Base-by-base conservation (phyloP, 2,888 invertebrate species). In the Sesia bembeciformis region DNA sequence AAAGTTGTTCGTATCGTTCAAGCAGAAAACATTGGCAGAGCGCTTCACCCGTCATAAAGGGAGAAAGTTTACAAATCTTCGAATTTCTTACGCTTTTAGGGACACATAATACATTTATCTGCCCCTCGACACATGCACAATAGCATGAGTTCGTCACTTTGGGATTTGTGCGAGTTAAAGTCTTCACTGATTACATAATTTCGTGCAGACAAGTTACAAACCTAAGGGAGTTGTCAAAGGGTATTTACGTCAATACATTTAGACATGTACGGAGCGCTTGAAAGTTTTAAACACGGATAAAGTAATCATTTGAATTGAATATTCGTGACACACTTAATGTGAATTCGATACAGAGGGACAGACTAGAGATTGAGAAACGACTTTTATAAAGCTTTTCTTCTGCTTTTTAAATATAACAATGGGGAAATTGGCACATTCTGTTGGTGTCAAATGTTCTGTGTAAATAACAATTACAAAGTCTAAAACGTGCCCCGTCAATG, bases 1-100 rank as follows among this genome's bases (percentile, higher is more conserved):
- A 75, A 85, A 84, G 78, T 87, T 87, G 86, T 84, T 85, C 84
- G 86, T 84, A 84, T 86, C 81, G 70, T 72, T 75, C 72, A 72
- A 73, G 76, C 76, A 73, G 79, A 83, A 84, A 83, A 86, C 86
- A 84, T 85, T 75, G 82, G 78, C 74, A 70, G 73, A 73, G 81
- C 69, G 76, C 78, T 83, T 84, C 73, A 73, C 77, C 76, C 79
- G 75, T 86, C 86, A 84, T 87, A 87, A 86, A 85, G 75, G 86
- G 86, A 86, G 75, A 83, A 86, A 88, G 76, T 88, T 89, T 86
- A 86, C 84, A 88, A 87, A 87, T 88, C 82, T 87, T 77, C 72
- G 84, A 77, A 88, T 87, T 85, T 87, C 86, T 81, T 83, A 81
- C 82, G 84, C 84, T 87, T 84, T 84, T 80, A 80, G 81, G 76